Evolutionary conservation across 2,888 invertebrate species (phyloP), one percentile per base, ranked within the genome.

Genomic region (Strigamia maritima): DNA sequence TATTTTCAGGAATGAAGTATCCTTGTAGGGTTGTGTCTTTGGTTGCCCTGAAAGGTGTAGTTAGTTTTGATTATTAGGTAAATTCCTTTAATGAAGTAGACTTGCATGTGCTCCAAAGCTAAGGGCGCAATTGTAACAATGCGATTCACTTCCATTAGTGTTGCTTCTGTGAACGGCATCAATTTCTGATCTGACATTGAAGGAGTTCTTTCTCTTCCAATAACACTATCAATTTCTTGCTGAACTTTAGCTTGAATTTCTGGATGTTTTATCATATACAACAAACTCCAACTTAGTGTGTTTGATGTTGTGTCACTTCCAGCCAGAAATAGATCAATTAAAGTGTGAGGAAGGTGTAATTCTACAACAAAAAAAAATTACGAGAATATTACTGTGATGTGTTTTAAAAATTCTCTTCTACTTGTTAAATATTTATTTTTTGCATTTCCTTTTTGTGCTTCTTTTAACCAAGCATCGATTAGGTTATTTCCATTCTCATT

Each of bases 1-100:
- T 79, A 12, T 26, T 35, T 12, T 76, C 49, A 8, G 79, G 79
- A 54, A 79, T 76, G 16, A 16, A 24, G 16, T 77, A 79, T 1
- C 77, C 79, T 24, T 26, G n/a, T 31, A 79, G 31, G 10, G 7
- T 28, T 7, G 76, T 31, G 31, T 31, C 76, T 76, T 76, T 19
- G 31, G 38, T 76, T 6, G 16, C 28, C 26, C 76, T 76, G 35
- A 14, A 74, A 74, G 22, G 24, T 12, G 12, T 8, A 74, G 6
- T 31, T 49, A 8, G 4, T n/a, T 10, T 49, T 16, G 16, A 49
- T n/a, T 49, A 10, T n/a, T 49, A n/a, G 6, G 19, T 49, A 4
- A 49, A 49, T 10, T n/a, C n/a, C n/a, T n/a, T n/a, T 49, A 49
- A 49, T 14, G 16, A 49, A 49, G 3, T 4, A 10, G 49, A 49